Percentiles rank a stretch among this genome's conserved stretches.
phyloP scores from a whole-genome alignment of 2,888 invertebrate species.

The Sarcophaga rosellei region DNA sequence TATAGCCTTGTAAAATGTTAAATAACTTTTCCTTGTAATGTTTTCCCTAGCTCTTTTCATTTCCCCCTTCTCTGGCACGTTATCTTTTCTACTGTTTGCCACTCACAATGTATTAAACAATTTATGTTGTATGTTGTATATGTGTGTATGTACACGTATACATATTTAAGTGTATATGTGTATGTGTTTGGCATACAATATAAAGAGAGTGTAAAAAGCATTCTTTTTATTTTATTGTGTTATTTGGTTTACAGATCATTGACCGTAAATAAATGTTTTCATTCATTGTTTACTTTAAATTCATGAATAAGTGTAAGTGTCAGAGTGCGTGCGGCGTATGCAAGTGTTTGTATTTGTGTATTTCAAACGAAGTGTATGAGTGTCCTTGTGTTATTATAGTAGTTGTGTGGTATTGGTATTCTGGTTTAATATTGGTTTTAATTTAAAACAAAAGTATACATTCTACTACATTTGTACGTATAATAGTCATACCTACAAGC shows the following conservation, averaged over 20 bases:
- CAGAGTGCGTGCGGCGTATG: not conserved
- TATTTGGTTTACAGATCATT: conserved; percentile 64
- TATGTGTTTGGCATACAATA: conserved; percentile 1
- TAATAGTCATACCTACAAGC: not conserved
- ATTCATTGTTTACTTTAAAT: conserved; percentile 52
- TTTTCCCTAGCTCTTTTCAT: conserved; percentile 31
- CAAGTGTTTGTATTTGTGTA: not conserved
- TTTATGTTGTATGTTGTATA: not conserved
- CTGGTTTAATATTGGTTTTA: conserved; percentile 26
- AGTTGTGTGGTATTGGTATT: conserved; percentile 2
- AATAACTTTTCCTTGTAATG: conserved; percentile 20
- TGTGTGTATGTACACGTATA: not conserved
- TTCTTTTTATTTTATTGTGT: conserved; percentile 40
- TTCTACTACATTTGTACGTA: not conserved
- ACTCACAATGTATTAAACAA: not conserved
- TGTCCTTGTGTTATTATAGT: not conserved
- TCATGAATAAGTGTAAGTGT: conserved; percentile 21
- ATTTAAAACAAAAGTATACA: not conserved
- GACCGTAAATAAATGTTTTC: conserved; percentile 59
- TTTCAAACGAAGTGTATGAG: not conserved
- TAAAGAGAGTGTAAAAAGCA: conserved; percentile 9
- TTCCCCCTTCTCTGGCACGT: not conserved
- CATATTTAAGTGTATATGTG: not conserved
- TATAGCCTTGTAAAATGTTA: conserved; percentile 7
- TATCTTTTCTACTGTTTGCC: not conserved